Evolutionary conservation across 1,140 invertebrate genomes (phyloP).

Genomic region (Cotesia glomerata): DNA sequence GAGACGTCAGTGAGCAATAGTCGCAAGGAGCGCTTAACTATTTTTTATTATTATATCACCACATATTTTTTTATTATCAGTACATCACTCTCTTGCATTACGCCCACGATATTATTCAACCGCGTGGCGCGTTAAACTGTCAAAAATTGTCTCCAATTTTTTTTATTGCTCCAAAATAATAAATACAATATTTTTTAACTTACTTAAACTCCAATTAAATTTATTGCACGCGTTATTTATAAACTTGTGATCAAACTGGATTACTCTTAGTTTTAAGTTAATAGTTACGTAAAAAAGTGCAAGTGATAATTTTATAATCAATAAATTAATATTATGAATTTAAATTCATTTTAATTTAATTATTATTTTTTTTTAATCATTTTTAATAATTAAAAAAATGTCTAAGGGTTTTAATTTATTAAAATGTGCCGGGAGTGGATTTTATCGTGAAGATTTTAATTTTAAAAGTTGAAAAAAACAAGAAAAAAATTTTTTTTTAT

Average conservation of each 20-base stretch:
- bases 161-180: background rate
- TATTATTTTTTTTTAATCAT: background rate
- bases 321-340: background rate
- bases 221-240: no score
- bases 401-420: slow-evolving; percentile 20
- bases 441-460: slow-evolving; percentile 27
- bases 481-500: background rate
- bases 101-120: slow-evolving; percentile 11
- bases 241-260: background rate
- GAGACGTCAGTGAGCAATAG: slow-evolving; percentile 34
- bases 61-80: background rate
- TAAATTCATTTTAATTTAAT: background rate
- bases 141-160: slow-evolving; percentile 16
- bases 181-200: background rate
- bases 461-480: background rate
- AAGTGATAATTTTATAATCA: background rate
- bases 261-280: background rate
- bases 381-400: slow-evolving; percentile 34
- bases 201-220: background rate
- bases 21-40: background rate
- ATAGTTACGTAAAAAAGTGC: slow-evolving; percentile 5
- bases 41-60: background rate
- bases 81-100: background rate
- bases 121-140: slow-evolving; percentile 31
- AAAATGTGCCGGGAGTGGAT: slow-evolving; percentile 36